Conservation (phyloP, 2,888 invertebrate species). For the Hipparchia semele region DNA sequence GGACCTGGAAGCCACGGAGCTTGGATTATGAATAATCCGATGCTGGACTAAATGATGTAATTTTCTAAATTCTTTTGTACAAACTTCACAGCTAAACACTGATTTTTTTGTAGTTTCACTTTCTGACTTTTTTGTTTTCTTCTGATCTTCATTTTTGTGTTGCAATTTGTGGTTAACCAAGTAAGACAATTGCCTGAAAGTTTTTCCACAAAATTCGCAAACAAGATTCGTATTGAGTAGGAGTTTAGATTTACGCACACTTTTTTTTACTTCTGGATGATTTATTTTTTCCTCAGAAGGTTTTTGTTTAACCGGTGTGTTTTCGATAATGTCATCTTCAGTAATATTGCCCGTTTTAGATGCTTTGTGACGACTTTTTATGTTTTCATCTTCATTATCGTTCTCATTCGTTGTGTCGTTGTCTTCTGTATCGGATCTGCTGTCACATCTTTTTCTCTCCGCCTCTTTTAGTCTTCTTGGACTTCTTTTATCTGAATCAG, state of each 20-base stretch:
- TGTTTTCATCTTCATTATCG: constrained; percentile 44
- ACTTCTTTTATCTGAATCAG: constrained; percentile 69
- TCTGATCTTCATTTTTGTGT: constrained; percentile 60
- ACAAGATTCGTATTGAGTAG: constrained; percentile 52
- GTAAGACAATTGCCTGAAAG: constrained; percentile 75
- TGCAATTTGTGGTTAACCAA: constrained; percentile 71
- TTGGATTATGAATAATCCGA: constrained; percentile 67
- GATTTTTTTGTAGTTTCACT: constrained; percentile 48
- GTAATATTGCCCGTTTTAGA: constrained; percentile 15
- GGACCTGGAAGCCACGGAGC: constrained; percentile 48
- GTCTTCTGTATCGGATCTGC: constrained; percentile 56
- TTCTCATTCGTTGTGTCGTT: constrained; percentile 45
- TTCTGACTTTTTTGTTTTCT: constrained; percentile 50
- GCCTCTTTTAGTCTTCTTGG: constrained; percentile 56
- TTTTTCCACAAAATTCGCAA: constrained; percentile 77
- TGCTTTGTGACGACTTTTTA: constrained; percentile 21
- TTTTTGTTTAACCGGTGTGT: constrained; percentile 57
- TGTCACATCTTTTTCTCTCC: constrained; percentile 56
- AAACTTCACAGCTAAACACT: constrained; percentile 72
- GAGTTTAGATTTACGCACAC: constrained; percentile 38
- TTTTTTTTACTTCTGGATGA: constrained; percentile 51
- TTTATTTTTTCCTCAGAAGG: constrained; percentile 48
- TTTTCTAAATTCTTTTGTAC: constrained; percentile 76
- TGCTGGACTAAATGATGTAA: constrained; percentile 78
- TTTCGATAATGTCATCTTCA: constrained; percentile 65